Evolutionary conservation across 2,797 vertebrate species (phyloP).

Genomic region (Cyclura pinguis): DNA sequence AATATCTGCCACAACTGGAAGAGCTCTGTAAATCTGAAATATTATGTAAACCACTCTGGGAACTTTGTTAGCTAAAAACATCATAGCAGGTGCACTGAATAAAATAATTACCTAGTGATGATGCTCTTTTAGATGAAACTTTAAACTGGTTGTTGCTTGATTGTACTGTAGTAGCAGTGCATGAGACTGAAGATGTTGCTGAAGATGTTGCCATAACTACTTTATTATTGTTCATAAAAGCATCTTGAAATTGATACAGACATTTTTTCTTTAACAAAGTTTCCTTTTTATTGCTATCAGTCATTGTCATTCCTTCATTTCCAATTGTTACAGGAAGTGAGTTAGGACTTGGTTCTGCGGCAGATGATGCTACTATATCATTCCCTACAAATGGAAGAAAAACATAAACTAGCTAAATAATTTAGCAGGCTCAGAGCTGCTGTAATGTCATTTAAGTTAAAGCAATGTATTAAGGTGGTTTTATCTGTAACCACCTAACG

Average conservation of each 20-base stretch:
- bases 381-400: slow-evolving; percentile 81
- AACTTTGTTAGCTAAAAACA: background rate
- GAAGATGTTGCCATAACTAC: slow-evolving; percentile 96
- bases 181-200: slow-evolving; percentile 94
- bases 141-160: slow-evolving; percentile 92
- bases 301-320: slow-evolving; percentile 77
- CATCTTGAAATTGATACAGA: slow-evolving; percentile 98
- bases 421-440: background rate
- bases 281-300: slow-evolving; percentile 93
- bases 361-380: slow-evolving; percentile 89
- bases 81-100: background rate
- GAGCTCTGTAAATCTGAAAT: background rate
- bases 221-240: slow-evolving; percentile 96
- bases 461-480: background rate
- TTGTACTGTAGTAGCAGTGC: slow-evolving; percentile 97
- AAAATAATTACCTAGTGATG: slow-evolving; percentile 86
- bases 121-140: slow-evolving; percentile 91
- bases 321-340: slow-evolving; percentile 86
- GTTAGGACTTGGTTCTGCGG: slow-evolving; percentile 84
- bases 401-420: slow-evolving; percentile 29
- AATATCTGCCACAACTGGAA: no score
- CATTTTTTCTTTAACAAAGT: slow-evolving; percentile 95
- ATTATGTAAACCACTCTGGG: background rate
- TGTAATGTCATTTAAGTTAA: background rate
- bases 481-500: background rate